phyloP scores from a whole-genome alignment of 2,113 vertebrate species.

The Pluvianellus socialis region DNA sequence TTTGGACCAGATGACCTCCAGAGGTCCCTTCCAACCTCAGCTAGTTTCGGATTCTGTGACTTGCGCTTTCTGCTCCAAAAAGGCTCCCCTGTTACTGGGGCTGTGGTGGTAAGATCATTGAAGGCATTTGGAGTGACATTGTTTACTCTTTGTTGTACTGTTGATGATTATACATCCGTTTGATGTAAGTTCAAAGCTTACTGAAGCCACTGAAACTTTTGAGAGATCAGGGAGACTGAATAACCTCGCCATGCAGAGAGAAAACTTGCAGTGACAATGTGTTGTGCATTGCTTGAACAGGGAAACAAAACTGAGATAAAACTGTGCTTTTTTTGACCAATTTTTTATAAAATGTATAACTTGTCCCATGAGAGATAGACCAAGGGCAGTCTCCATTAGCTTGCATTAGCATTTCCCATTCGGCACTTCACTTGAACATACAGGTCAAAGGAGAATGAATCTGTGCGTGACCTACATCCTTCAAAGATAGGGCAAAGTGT shows the following conservation, averaged over 20 bases:
- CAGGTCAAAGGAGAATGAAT: constrained; percentile 31
- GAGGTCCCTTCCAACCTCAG: neutral
- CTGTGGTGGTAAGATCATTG: neutral
- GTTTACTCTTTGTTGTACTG: constrained; percentile 8
- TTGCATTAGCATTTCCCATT: constrained; percentile 10
- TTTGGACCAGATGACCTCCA: neutral
- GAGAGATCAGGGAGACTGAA: neutral
- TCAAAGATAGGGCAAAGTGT: neutral
- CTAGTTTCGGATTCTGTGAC: neutral
- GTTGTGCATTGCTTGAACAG: neutral
- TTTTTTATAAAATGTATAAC: neutral
- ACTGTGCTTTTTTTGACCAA: neutral
- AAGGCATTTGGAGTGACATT: neutral
- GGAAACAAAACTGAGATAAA: neutral
- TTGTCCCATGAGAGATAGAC: neutral
- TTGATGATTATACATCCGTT: neutral
- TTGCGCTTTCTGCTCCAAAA: neutral
- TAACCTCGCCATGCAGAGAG: neutral
- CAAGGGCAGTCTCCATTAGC: constrained; percentile 33
- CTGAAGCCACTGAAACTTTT: neutral
- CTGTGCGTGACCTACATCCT: neutral
- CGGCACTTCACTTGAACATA: neutral
- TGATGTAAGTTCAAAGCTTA: constrained; percentile 7
- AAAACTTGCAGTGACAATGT: neutral
- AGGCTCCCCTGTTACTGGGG: neutral